Evolutionary conservation across 2,113 vertebrate species (phyloP).

Genomic region (Pyxicephalus adspersus): DNA sequence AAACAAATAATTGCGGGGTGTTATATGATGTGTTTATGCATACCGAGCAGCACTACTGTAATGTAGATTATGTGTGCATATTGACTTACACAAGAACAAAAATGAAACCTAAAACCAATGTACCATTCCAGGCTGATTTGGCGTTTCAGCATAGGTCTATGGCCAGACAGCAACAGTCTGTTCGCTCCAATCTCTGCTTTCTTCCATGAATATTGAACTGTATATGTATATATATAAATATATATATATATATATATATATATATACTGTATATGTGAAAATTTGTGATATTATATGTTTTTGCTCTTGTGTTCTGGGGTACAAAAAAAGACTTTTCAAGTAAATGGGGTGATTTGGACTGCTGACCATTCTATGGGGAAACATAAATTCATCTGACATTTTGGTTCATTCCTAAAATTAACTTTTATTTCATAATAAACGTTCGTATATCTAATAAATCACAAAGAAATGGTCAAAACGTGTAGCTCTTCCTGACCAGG

Average conservation of each 20-base stretch:
- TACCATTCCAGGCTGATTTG: slow-evolving; percentile 34
- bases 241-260: too few species aligned
- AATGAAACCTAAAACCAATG: slow-evolving; percentile 22
- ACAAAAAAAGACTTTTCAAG: neutral
- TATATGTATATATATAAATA: too few species aligned
- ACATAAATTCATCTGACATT: neutral
- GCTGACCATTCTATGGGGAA: neutral
- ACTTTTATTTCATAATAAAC: too few species aligned
- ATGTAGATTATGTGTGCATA: slow-evolving; percentile 24
- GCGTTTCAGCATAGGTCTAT: neutral
- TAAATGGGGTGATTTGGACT: neutral
- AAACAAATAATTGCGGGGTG: slow-evolving; percentile 45
- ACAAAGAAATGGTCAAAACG: too few species aligned
- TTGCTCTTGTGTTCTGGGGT: neutral
- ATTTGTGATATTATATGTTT: neutral
- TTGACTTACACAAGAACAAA: slow-evolving; percentile 34
- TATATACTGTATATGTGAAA: slow-evolving; percentile 31
- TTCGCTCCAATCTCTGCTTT: slow-evolving; percentile 17
- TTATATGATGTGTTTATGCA: slow-evolving; percentile 50
- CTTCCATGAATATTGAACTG: slow-evolving; percentile 25
- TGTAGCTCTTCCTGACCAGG: too few species aligned
- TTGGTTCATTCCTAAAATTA: neutral
- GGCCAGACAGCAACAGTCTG: slow-evolving; percentile 25
- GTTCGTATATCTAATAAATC: too few species aligned
- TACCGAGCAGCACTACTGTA: slow-evolving; percentile 47